phyloP scores from a whole-genome alignment of 2,888 invertebrate species.

The Silvanus unidentatus region DNA sequence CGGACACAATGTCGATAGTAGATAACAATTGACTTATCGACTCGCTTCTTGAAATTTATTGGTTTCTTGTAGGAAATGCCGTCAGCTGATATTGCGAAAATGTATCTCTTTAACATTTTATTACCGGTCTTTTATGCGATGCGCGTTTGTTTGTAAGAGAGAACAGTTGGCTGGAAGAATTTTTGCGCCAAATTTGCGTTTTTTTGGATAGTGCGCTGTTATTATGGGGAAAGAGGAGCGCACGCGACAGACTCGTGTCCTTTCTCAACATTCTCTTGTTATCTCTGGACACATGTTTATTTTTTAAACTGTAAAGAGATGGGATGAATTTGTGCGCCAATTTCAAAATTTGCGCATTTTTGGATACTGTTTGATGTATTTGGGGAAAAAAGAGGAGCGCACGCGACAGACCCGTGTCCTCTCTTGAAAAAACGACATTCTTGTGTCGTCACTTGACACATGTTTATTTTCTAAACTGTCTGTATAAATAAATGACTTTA shows the following conservation, averaged over 20 bases:
- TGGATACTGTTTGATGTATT: too few species aligned
- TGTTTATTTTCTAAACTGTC: slow-evolving; percentile 29
- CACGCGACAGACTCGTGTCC: slow-evolving; percentile 32
- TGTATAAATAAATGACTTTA: slow-evolving; percentile 27
- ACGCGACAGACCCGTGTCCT: slow-evolving; percentile 31
- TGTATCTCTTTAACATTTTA: slow-evolving; percentile 5
- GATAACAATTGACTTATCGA: slow-evolving; percentile 38
- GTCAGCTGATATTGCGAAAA: slow-evolving; percentile 33
- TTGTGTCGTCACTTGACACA: slow-evolving; percentile 30
- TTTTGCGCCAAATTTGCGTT: too few species aligned
- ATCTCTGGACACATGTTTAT: slow-evolving; percentile 30
- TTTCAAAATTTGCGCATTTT: too few species aligned
- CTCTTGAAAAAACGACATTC: slow-evolving; percentile 21
- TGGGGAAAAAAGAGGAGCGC: too few species aligned
- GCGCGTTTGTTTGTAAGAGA: too few species aligned
- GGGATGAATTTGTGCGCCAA: too few species aligned
- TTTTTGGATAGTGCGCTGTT: too few species aligned
- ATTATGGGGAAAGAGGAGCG: too few species aligned
- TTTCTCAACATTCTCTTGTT: slow-evolving; percentile 27
- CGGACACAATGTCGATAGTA: slow-evolving; percentile 25
- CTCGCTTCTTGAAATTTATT: slow-evolving; percentile 30
- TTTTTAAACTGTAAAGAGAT: slow-evolving; percentile 28
- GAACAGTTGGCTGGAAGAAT: too few species aligned
- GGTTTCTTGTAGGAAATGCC: slow-evolving; percentile 32
- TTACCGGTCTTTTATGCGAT: background rate